Conservation (phyloP, 1,140 invertebrate species). For the Artemia franciscana region DNA sequence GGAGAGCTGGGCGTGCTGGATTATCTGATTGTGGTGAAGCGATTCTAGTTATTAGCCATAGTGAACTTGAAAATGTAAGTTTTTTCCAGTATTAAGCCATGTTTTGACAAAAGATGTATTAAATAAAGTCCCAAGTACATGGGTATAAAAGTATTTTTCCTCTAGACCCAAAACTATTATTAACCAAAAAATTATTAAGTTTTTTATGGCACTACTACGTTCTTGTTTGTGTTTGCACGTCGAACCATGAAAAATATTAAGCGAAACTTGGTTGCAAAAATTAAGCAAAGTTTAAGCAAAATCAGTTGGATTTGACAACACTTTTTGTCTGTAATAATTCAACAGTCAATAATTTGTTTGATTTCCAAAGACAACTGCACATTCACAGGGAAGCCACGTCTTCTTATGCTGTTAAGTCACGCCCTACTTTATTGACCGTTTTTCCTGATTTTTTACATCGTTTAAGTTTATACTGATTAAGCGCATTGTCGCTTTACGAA, state of each 20-base stretch:
- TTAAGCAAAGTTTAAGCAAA: neutral
- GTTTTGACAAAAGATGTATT: neutral
- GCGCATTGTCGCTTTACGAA: too few relatives aligned
- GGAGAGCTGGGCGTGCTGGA: slow-evolving; percentile 49
- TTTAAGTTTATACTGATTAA: too few relatives aligned
- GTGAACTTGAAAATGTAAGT: slow-evolving; percentile 13
- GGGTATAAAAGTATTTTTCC: too few relatives aligned
- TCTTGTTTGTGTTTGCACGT: neutral
- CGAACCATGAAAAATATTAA: neutral
- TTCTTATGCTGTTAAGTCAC: too few relatives aligned
- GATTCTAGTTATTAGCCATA: slow-evolving; percentile 34
- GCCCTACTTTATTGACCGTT: too few relatives aligned
- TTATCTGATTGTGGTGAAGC: slow-evolving; percentile 57
- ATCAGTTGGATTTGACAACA: too few relatives aligned
- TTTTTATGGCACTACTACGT: neutral
- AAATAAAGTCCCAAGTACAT: too few relatives aligned
- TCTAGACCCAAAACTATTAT: neutral
- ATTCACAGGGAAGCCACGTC: too few relatives aligned
- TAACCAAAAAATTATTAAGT: neutral
- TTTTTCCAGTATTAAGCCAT: slow-evolving; percentile 4
- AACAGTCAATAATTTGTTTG: too few relatives aligned
- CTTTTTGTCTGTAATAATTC: too few relatives aligned
- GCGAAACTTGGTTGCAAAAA: neutral
- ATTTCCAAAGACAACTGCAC: too few relatives aligned
- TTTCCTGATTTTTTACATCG: too few relatives aligned